These are phyloP conservation scores for roundworm (Caenorhabditis elegans) DNA, from an alignment of 1,140 invertebrate species.

Conservation along the genomic window WBcel235 BX284604.4:14563001-14563500, in stretches of 20 bases:
- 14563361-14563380: neutral
- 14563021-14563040: too few species aligned
- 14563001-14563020: neutral
- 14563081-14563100: neutral
- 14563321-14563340: neutral
- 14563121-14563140: conserved; percentile 18
- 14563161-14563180: neutral
- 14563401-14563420: too few species aligned
- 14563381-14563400: neutral
- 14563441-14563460: too few species aligned
- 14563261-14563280: neutral
- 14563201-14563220: neutral
- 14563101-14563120: too few species aligned
- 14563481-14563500: too few species aligned
- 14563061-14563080: too few species aligned
- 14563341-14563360: neutral
- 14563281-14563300: neutral
- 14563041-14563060: too few species aligned
- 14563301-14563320: conserved; percentile 1
- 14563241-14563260: conserved; percentile 14
- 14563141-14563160: neutral
- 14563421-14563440: too few species aligned
- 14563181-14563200: neutral
- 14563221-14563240: neutral
- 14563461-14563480: too few species aligned